phyloP scores from a whole-genome alignment of 2,888 invertebrate species.

The Eilema sororculum region DNA sequence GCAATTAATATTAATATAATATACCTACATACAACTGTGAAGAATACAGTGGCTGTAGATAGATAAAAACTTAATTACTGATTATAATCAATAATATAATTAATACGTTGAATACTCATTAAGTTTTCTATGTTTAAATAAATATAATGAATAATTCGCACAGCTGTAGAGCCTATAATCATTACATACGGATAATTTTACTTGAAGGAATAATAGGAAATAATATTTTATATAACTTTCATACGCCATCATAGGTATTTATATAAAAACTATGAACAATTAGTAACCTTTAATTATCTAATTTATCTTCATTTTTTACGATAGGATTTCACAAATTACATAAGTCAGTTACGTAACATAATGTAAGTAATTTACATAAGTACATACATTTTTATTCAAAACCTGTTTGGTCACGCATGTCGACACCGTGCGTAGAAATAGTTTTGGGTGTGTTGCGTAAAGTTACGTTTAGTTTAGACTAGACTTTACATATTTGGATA shows the following conservation, averaged over 20 bases:
- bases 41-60: not conserved
- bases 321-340: constrained; percentile 38
- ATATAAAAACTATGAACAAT: constrained; percentile 28
- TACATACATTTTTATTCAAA: constrained; percentile 20
- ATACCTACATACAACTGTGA: not conserved
- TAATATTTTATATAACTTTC: constrained; percentile 22
- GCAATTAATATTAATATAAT: not conserved
- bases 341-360: constrained; percentile 36
- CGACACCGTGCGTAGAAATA: constrained; percentile 18
- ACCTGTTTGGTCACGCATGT: constrained; percentile 27
- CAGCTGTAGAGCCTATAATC: not conserved
- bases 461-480: not conserved
- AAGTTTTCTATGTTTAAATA: not conserved
- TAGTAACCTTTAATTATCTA: constrained; percentile 24
- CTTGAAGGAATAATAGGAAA: not conserved
- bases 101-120: not conserved
- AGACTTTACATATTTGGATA: constrained; percentile 1
- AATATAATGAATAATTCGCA: constrained; percentile 1
- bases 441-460: constrained; percentile 27
- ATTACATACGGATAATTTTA: not conserved
- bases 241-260: constrained; percentile 30
- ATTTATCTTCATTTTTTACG: constrained; percentile 23
- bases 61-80: not conserved
- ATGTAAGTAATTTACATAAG: constrained; percentile 31
- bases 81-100: too few relatives aligned